These are phyloP conservation scores for Pandemis cinnamomeana DNA, from an alignment of 2,888 invertebrate species.

Conservation along the genomic window DNA sequence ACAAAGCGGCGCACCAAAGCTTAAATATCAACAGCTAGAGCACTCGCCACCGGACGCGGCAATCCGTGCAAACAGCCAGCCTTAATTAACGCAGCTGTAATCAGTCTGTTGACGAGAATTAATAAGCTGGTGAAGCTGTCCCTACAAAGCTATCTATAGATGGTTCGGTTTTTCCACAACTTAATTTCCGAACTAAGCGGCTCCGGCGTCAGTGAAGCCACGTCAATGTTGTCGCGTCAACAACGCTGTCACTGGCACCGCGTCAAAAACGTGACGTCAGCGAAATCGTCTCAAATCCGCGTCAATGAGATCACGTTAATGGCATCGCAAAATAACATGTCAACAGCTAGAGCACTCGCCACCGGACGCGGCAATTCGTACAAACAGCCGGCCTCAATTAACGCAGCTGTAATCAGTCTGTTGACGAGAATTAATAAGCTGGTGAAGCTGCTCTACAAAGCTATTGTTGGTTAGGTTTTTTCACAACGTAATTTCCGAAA, in stretches of 20 bases:
- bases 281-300: no score
- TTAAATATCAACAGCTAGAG: conserved; percentile 20
- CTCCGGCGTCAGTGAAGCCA: no score
- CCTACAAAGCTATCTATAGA: not conserved
- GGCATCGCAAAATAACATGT: conserved; percentile 1
- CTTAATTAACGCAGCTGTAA: conserved; percentile 24
- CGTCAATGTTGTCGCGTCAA: no score
- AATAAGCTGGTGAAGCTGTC: conserved; percentile 3
- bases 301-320: no score
- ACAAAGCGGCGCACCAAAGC: conserved; percentile 3
- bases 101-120: conserved; percentile 16
- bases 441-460: not conserved
- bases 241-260: no score
- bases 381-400: conserved; percentile 19
- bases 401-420: conserved; percentile 24
- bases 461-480: not conserved
- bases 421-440: conserved; percentile 10
- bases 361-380: conserved; percentile 11
- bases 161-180: no score
- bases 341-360: conserved; percentile 19
- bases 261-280: no score
- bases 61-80: conserved; percentile 11
- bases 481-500: no score
- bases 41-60: conserved; percentile 20
- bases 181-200: no score